Percentiles rank a stretch among this genome's conserved stretches.
Conservation (phyloP, 92 coral and sea anemone genomes). For the Meandrina meandrites region DNA sequence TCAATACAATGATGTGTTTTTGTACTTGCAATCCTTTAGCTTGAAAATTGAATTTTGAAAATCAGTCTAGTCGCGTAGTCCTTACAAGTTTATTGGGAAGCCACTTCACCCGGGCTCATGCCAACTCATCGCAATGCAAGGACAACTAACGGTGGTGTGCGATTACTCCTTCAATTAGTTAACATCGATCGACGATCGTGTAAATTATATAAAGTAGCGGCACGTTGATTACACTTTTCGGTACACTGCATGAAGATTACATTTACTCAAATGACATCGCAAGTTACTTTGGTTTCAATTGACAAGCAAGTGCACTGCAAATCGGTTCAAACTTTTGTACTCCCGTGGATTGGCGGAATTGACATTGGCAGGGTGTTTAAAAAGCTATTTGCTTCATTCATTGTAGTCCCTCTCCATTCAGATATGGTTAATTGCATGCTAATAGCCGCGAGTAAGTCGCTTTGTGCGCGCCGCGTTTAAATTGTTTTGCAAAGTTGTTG, state of each 20-base stretch:
- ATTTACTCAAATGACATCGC: neutral
- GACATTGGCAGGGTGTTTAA: neutral
- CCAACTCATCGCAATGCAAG: neutral
- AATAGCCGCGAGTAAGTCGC: constrained; percentile 7
- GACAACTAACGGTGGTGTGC: neutral
- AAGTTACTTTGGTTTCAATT: neutral
- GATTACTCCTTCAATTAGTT: neutral
- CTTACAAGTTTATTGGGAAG: neutral
- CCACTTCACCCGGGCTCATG: neutral
- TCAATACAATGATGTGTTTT: constrained; percentile 9
- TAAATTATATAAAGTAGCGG: constrained; percentile 3
- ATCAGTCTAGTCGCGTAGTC: neutral
- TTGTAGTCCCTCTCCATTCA: neutral
- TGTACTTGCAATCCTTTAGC: neutral
- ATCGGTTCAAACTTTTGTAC: neutral
- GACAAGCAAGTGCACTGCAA: neutral
- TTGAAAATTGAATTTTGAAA: neutral
- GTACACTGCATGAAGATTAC: neutral
- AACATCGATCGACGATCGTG: neutral
- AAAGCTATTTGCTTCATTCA: neutral
- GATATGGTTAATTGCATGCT: constrained; percentile 21
- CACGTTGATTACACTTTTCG: constrained; percentile 16
- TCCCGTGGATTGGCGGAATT: neutral
- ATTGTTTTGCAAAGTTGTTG: neutral
- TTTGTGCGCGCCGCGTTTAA: constrained; percentile 18